Base-by-base conservation (phyloP, 2,113 vertebrate genomes). In the Notothenia coriiceps region DNA sequence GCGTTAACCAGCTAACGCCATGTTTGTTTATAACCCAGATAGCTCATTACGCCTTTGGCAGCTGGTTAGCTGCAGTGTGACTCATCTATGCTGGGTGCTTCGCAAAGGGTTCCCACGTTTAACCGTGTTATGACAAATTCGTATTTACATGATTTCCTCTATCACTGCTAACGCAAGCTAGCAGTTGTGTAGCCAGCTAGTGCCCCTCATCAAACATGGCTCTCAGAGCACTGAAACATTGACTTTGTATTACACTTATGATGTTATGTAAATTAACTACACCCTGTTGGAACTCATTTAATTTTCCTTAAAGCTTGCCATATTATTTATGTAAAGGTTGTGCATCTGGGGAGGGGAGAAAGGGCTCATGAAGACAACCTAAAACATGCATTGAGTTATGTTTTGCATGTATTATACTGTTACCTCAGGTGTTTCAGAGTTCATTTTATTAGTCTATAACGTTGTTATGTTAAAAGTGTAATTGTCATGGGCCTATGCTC, bases 91-190 rank as follows among this genome's bases (percentile, higher is more conserved):
- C 60, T 2, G 40, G 18, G 10, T 25, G 47, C 13, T 67, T 61
- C 64, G 51, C 20, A 56, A 6, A 10, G 43, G 20, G 18, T n/a
- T 49, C 6, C n/a, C 29, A 17, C 13, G 47, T 50, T 51, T 3
- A 18, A 59, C 67, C 12, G 6, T 13, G 20, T 56, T 33, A 1
- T 52, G 6, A 65, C 56, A 51, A 49, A 70, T 61, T 52, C 0
- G 25, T 29, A 29, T 78, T 65, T 60, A 10, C 18, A 67, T 25
- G 17, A 67, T 61, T 59, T 59, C 59, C 50, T 49, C 43, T 68
- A 63, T 66, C 72, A 66, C 44, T 15, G 88, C 88, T 88, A 80
- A 57, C 67, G 61, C 44, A 82, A 84, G 82, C 70, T 91, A 86
- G 76, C 86, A 4, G 56, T 59, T 77, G 70, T 65, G 64, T 44